Conservation (phyloP, 2,797 vertebrate species). For the Gastrophryne carolinensis region DNA sequence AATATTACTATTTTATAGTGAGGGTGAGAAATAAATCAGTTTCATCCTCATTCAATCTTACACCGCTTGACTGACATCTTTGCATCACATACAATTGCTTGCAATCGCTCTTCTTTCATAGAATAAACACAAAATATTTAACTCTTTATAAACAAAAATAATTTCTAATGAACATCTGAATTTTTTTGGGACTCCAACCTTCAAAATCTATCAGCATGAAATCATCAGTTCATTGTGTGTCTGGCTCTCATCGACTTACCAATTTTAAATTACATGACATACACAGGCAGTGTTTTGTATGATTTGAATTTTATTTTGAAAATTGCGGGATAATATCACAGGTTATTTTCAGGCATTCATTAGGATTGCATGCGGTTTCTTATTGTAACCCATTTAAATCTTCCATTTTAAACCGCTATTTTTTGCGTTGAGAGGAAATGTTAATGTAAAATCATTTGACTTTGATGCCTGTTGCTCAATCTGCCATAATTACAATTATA, state of each 20-base stretch:
- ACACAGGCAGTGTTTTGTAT: constrained; percentile 24
- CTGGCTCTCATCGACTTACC: constrained; percentile 30
- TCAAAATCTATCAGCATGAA: constrained; percentile 31
- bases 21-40: neutral
- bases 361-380: constrained; percentile 25
- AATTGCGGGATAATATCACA: constrained; percentile 26
- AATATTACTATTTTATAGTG: neutral
- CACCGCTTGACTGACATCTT: neutral
- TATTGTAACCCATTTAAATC: constrained; percentile 17
- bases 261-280: constrained; percentile 36
- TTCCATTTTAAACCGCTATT: neutral
- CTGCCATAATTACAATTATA: constrained; percentile 29
- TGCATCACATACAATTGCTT: neutral
- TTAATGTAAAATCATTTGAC: constrained; percentile 17
- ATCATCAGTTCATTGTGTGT: constrained; percentile 23
- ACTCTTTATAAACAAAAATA: neutral
- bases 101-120: neutral
- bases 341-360: constrained; percentile 30
- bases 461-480: constrained; percentile 8
- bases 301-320: constrained; percentile 40
- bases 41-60: neutral
- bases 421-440: constrained; percentile 5
- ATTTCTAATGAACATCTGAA: neutral
- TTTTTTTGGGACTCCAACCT: constrained; percentile 1
- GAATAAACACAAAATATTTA: neutral